These are phyloP conservation scores for Tetheella fluctuosa DNA, from an alignment of 2,888 invertebrate genomes.

Conservation along the genomic window DNA sequence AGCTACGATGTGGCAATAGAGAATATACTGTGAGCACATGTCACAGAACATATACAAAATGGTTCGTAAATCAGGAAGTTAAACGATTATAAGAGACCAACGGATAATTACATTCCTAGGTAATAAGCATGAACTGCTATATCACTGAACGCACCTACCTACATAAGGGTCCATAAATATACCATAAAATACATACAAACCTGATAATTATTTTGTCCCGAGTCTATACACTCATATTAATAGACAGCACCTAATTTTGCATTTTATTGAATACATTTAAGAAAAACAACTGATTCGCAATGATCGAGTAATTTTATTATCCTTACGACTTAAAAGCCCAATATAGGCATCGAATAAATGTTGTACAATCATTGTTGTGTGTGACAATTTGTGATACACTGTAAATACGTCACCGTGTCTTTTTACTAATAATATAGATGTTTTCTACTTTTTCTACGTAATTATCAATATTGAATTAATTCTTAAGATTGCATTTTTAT, in stretches of 20 bases:
- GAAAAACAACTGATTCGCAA: not conserved
- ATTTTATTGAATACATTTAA: not conserved
- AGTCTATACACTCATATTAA: not conserved
- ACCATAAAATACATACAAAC: not conserved
- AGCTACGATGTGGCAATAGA: not conserved
- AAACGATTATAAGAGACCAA: not conserved
- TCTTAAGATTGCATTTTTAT: not conserved
- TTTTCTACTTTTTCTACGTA: constrained; percentile 15
- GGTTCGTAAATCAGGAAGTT: not conserved
- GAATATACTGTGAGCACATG: not conserved
- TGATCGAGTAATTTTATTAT: not conserved
- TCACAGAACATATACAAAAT: not conserved
- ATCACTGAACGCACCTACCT: not conserved
- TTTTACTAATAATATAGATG: constrained; percentile 14
- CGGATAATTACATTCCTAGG: not conserved
- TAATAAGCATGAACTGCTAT: not conserved
- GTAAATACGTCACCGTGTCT: constrained; percentile 19
- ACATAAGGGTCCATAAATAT: no score
- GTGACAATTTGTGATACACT: constrained; percentile 20
- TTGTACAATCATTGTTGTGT: constrained; percentile 14
- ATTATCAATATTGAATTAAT: not conserved
- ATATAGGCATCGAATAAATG: constrained; percentile 19
- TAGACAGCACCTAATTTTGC: not conserved
- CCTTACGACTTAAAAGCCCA: not conserved
- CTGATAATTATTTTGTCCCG: not conserved